Conservation (phyloP, 37 sponge, comb jelly and placozoan species). For the Spongilla lacustris region DNA sequence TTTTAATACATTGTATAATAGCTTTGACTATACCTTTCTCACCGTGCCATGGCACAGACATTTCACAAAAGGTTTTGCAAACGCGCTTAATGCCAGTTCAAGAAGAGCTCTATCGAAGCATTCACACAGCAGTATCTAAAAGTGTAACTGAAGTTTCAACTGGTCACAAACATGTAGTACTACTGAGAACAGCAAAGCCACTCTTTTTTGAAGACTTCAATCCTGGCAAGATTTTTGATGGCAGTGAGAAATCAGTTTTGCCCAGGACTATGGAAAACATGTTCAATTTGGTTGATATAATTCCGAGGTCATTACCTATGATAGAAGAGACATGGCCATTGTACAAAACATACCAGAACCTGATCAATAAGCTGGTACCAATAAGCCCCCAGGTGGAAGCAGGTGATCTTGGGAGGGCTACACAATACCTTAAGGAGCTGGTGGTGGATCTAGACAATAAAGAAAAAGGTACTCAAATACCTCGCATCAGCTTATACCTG, state of each 20-base stretch:
- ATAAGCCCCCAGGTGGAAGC: not conserved
- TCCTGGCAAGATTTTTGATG: slow-evolving; percentile 23
- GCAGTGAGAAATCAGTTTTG: not conserved
- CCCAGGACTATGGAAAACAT: slow-evolving; percentile 19
- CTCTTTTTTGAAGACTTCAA: slow-evolving; percentile 10
- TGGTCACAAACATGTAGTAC: slow-evolving; percentile 7
- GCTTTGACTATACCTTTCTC: not conserved
- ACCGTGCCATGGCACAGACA: not conserved
- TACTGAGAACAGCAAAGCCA: slow-evolving; percentile 10
- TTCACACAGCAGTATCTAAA: not conserved
- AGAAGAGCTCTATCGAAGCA: not conserved
- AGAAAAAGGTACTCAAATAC: not conserved
- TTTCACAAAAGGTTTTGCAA: not conserved
- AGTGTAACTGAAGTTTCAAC: not conserved
- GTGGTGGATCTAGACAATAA: not conserved
- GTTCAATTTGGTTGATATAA: slow-evolving; percentile 27
- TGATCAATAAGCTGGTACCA: not conserved
- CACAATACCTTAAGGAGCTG: slow-evolving; percentile 5
- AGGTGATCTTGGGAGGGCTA: not conserved
- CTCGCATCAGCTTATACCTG: slow-evolving; percentile 37
- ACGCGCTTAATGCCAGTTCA: not conserved
- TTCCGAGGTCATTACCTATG: not conserved
- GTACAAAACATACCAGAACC: not conserved
- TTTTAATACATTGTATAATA: not conserved
- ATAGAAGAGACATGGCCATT: not conserved